Percentiles rank a stretch among this genome's conserved stretches.
These are phyloP conservation scores for Polymixis flavicincta DNA, from an alignment of 2,888 invertebrate species.

Conservation along the genomic window DNA sequence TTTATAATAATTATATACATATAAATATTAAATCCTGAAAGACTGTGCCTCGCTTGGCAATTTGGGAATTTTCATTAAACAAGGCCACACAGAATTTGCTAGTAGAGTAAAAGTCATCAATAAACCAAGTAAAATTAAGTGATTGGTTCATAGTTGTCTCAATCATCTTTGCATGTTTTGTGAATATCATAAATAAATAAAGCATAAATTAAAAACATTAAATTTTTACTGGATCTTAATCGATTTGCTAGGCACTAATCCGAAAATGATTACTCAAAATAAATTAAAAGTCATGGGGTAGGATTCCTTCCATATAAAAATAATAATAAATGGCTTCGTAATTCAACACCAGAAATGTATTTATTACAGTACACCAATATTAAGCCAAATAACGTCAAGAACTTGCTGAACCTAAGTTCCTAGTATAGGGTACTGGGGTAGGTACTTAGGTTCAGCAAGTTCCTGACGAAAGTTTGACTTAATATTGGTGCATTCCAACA, in stretches of 20 bases:
- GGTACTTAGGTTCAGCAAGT: no score
- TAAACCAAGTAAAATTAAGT: constrained; percentile 10
- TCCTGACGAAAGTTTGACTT: no score
- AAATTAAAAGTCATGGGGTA: background rate
- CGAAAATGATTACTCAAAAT: background rate
- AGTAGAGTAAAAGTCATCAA: constrained; percentile 22
- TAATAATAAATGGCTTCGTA: constrained; percentile 2
- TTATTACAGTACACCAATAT: background rate
- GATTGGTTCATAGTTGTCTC: constrained; percentile 18
- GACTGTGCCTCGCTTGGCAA: constrained; percentile 55
- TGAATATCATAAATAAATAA: constrained; percentile 12
- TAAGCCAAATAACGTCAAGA: background rate
- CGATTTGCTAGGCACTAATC: background rate
- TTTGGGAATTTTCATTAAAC: constrained; percentile 31
- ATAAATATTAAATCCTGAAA: constrained; percentile 40
- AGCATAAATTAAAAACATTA: constrained; percentile 18
- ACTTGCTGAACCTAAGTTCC: background rate
- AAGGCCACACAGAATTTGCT: constrained; percentile 20
- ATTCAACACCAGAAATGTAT: background rate
- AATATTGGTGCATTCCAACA: no score
- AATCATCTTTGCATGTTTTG: constrained; percentile 13
- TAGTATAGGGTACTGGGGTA: no score
- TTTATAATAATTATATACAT: constrained; percentile 10
- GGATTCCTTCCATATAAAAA: constrained; percentile 13
- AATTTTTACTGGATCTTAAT: constrained; percentile 16